A percentile compares a stretch with the other conserved stretches of the same genome.
Conservation (phyloP, 2,113 vertebrate genomes). For the Cercocebus atys region DNA sequence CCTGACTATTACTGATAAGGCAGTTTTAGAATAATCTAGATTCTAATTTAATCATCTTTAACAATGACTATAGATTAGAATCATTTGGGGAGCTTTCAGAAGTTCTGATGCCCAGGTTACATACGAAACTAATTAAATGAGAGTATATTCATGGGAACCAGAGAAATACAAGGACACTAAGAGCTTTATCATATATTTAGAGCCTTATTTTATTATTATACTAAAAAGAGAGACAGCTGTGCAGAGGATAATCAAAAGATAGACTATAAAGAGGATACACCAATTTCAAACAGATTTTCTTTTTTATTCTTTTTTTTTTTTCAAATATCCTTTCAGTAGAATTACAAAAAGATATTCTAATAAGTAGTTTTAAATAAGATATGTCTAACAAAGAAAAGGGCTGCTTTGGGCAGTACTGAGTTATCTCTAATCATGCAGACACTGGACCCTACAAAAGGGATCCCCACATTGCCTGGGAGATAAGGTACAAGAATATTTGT, state of each 20-base stretch:
- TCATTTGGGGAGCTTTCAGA: neutral
- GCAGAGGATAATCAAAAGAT: neutral
- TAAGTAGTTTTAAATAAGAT: neutral
- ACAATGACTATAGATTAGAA: neutral
- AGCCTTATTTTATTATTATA: neutral
- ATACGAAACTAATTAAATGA: neutral
- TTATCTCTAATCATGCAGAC: neutral
- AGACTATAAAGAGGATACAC: neutral
- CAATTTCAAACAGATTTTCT: neutral
- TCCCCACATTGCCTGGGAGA: neutral
- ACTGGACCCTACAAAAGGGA: neutral
- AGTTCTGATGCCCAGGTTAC: neutral
- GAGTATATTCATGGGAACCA: neutral
- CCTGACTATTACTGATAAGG: neutral
- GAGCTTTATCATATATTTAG: neutral
- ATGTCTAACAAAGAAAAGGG: neutral
- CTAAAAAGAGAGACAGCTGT: neutral
- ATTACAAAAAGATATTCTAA: neutral
- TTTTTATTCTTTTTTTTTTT: no score
- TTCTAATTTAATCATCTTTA: neutral
- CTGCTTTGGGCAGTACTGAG: neutral
- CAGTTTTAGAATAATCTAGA: conserved; percentile 4
- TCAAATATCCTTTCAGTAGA: neutral
- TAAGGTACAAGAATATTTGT: neutral
- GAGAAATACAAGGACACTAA: neutral